Conservation (phyloP, 2,113 vertebrate species). For the Ageneiosus marmoratus region DNA sequence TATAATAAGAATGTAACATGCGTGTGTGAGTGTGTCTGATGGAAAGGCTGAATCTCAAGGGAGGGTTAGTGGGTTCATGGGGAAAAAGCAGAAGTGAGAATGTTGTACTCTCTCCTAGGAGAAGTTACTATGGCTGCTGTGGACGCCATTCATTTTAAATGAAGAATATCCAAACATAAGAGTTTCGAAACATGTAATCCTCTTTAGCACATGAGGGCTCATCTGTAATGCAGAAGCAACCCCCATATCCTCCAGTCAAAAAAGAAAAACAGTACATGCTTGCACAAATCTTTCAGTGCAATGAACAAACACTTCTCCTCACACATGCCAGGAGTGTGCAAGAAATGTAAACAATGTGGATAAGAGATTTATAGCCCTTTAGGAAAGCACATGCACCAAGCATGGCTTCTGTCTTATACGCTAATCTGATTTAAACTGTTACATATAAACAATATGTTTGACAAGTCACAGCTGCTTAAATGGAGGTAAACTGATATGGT, state of each 20-base stretch:
- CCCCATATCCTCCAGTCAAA: background rate
- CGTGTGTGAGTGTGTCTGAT: slow-evolving; percentile 31
- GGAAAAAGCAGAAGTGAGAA: slow-evolving; percentile 5
- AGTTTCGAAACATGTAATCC: slow-evolving; percentile 67
- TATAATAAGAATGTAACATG: slow-evolving; percentile 40
- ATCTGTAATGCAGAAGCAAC: slow-evolving; percentile 62
- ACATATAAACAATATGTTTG: slow-evolving; percentile 6
- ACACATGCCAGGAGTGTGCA: slow-evolving; percentile 19
- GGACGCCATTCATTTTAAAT: slow-evolving; percentile 69
- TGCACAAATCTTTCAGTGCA: slow-evolving; percentile 4
- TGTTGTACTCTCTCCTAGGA: slow-evolving; percentile 15
- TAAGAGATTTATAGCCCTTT: slow-evolving; percentile 35
- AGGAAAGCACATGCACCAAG: slow-evolving; percentile 20
- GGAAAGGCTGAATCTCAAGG: slow-evolving; percentile 19
- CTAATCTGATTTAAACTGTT: slow-evolving; percentile 17
- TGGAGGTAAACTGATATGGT: background rate
- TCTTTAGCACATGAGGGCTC: slow-evolving; percentile 54
- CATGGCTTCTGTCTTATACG: slow-evolving; percentile 11
- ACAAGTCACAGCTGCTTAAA: slow-evolving; percentile 11
- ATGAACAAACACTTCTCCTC: slow-evolving; percentile 40
- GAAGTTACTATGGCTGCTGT: slow-evolving; percentile 11
- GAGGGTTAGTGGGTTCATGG: slow-evolving; percentile 23
- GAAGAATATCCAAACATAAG: slow-evolving; percentile 68
- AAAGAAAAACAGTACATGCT: background rate
- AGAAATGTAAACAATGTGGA: slow-evolving; percentile 37